Conservation (phyloP, 1,140 invertebrate species). For the Metopolophium dirhodum region DNA sequence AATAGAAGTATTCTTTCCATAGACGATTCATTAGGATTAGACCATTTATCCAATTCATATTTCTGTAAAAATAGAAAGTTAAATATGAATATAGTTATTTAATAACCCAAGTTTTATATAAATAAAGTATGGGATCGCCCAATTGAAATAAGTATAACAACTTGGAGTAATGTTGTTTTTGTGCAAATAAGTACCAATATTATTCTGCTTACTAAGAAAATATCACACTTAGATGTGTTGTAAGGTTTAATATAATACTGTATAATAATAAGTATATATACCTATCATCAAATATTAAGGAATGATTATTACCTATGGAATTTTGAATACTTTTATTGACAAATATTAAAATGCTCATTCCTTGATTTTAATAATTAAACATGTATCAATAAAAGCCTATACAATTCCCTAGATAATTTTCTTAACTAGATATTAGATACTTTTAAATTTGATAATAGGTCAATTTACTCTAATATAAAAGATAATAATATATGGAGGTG, state of each 20-base stretch:
- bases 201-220: neutral
- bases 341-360: no score
- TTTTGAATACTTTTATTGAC: no score
- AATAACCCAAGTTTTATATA: neutral
- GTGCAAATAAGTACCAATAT: neutral
- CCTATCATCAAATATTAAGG: neutral
- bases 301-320: neutral
- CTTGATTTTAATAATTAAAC: neutral
- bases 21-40: neutral
- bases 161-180: neutral
- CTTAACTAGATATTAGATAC: no score
- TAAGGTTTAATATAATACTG: neutral
- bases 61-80: constrained; percentile 28
- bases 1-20: neutral
- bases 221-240: no score
- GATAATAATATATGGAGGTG: neutral
- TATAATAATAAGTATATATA: neutral
- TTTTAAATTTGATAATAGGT: neutral
- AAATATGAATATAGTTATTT: neutral
- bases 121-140: neutral
- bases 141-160: neutral
- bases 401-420: neutral
- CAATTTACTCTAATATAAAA: neutral
- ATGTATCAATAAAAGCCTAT: neutral
- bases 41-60: neutral